Percentiles rank a stretch among this genome's conserved stretches.
Evolutionary conservation across 2,888 invertebrate species (phyloP).

Genomic region (Pseudococcus viburni): DNA sequence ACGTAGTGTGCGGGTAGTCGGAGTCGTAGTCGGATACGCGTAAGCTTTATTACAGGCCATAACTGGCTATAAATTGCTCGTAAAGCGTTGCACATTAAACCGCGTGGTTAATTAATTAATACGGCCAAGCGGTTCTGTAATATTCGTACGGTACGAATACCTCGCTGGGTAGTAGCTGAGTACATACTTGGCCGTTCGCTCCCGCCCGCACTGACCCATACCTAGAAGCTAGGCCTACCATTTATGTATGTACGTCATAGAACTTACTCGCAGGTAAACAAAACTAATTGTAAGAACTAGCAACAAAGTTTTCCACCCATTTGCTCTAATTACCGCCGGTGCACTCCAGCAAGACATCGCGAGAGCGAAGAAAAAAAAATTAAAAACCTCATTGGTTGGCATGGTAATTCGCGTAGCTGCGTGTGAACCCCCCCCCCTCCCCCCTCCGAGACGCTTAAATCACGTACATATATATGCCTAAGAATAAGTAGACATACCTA

Average conservation of each 20-base stretch:
- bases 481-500: too few species aligned
- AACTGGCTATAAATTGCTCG: slow-evolving; percentile 51
- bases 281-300: too few species aligned
- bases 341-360: not conserved
- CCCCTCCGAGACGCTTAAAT: too few species aligned
- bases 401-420: not conserved
- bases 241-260: too few species aligned
- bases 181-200: too few species aligned
- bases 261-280: too few species aligned
- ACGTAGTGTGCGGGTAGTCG: not conserved
- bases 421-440: too few species aligned
- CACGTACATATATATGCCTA: too few species aligned
- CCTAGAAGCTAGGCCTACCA: not conserved
- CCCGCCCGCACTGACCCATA: not conserved
- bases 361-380: not conserved
- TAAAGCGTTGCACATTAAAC: slow-evolving; percentile 42
- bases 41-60: slow-evolving; percentile 13
- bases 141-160: not conserved
- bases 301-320: slow-evolving; percentile 47
- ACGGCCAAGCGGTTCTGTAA: not conserved
- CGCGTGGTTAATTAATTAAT: slow-evolving; percentile 34
- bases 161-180: too few species aligned
- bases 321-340: not conserved
- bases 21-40: not conserved
- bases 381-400: not conserved